Percentiles rank a stretch among this genome's conserved stretches.
phyloP scores from a whole-genome alignment of 2,113 vertebrate species.

The Perca schrenkii region DNA sequence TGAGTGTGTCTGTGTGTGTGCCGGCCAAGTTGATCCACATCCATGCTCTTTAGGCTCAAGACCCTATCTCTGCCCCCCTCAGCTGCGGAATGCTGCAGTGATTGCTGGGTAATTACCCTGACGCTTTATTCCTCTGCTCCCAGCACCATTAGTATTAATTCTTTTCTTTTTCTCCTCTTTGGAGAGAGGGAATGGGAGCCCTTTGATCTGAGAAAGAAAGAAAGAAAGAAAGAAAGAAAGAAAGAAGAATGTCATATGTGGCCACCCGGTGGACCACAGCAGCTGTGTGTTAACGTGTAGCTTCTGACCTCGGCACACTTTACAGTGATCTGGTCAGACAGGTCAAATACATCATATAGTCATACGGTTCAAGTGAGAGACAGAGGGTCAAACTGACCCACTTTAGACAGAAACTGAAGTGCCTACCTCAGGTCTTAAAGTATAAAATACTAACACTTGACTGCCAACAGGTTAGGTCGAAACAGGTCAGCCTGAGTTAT shows the following conservation, averaged over 20 bases:
- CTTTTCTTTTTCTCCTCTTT: conserved; percentile 58
- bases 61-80: conserved; percentile 76
- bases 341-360: conserved; percentile 42
- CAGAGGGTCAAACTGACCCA: conserved; percentile 49
- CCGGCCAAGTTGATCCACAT: conserved; percentile 70
- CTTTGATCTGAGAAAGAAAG: conserved; percentile 66
- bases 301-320: conserved; percentile 55
- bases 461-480: conserved; percentile 28
- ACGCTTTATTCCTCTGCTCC: conserved; percentile 71
- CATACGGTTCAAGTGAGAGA: conserved; percentile 32
- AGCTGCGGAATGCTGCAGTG: conserved; percentile 78
- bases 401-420: conserved; percentile 24
- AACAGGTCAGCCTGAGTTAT: conserved; percentile 50
- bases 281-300: conserved; percentile 41
- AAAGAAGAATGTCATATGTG: background rate
- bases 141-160: conserved; percentile 76
- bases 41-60: conserved; percentile 75
- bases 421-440: conserved; percentile 34
- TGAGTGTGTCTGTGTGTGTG: conserved; percentile 59
- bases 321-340: conserved; percentile 52
- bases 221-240: background rate
- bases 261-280: conserved; percentile 67
- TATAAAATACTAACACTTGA: conserved; percentile 33
- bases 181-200: conserved; percentile 43
- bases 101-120: conserved; percentile 81